Conservation (phyloP, 2,888 invertebrate genomes). For the Hyles lineata region DNA sequence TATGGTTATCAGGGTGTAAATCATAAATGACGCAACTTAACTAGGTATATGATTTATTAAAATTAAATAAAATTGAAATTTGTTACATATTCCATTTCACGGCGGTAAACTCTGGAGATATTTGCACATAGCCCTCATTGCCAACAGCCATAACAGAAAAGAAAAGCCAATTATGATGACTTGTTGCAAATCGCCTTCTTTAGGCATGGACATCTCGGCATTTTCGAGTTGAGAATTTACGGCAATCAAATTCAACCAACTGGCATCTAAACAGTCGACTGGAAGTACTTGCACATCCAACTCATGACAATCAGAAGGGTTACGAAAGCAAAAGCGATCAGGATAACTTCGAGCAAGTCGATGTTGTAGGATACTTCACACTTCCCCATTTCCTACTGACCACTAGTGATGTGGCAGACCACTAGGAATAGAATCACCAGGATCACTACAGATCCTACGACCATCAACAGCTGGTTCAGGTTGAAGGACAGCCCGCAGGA, state of each 20-base stretch:
- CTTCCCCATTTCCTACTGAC: constrained; percentile 51
- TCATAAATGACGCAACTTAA: too few species aligned
- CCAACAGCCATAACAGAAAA: constrained; percentile 58
- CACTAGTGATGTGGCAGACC: constrained; percentile 69
- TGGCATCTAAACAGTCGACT: constrained; percentile 39
- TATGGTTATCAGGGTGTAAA: not conserved
- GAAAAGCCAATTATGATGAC: constrained; percentile 49
- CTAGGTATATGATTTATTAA: not conserved
- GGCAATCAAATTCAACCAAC: not conserved
- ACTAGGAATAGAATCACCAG: constrained; percentile 65
- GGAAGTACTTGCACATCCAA: constrained; percentile 73
- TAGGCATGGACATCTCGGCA: not conserved
- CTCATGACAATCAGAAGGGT: constrained; percentile 65
- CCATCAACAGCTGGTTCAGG: constrained; percentile 68
- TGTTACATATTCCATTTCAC: not conserved
- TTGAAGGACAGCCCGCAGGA: constrained; percentile 57
- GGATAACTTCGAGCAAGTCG: constrained; percentile 60
- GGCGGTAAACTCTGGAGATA: constrained; percentile 41
- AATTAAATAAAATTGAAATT: not conserved
- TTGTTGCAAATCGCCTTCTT: constrained; percentile 38
- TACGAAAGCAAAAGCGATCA: constrained; percentile 68
- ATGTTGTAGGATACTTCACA: constrained; percentile 50
- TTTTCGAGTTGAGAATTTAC: not conserved
- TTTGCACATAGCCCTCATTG: not conserved
- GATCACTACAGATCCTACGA: constrained; percentile 67